Evolutionary conservation across 2,888 invertebrate species (phyloP), one percentile per base, ranked within the genome.

Genomic region (Meghimatium bilineatum): DNA sequence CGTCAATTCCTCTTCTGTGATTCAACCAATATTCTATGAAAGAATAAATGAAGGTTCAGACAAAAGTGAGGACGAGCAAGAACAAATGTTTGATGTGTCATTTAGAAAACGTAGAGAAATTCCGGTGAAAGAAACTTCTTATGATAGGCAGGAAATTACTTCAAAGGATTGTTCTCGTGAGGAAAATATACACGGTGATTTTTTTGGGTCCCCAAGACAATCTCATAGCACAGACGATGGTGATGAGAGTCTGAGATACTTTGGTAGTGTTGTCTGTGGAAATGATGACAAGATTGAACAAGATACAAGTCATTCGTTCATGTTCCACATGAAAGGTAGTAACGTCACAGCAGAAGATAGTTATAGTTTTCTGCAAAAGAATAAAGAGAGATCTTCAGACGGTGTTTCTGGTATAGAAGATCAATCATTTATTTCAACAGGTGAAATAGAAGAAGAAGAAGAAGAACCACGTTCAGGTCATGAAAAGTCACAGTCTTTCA

Each of bases 131-230:
- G 90, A 91, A 74, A 81, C 87, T 36, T 90, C 91, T 80, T 91
- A 92, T 77, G 93, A 93, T 82, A 95, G 95, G 84, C 95, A 95
- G 23, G 95, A 95, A 89, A 95, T 95, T 83, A 95, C 95, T 88
- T 94, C 95, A 32, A 95, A 95, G 14, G 95, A 95, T 94, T 95
- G 95, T 89, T 94, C 95, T 93, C 90, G 91, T 86, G 89, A 89
- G 79, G 90, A 91, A 82, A 85, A 87, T 32, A 83, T 66, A 44
- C 88, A 90, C 66, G 89, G 90, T 84, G 90, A 88, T 63, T 88
- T 88, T 71, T 88, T 88, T 77, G 87, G 88, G 20, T 29, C 79
- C 44, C 49, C 76, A 23, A 83, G 56, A 60, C 80, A 84, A 17
- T 66, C 78, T 66, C 85, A 85, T 14, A 82, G 85, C 20, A 56